Evolutionary conservation across 2,888 invertebrate genomes (phyloP).

Genomic region (Mythimna albipuncta): DNA sequence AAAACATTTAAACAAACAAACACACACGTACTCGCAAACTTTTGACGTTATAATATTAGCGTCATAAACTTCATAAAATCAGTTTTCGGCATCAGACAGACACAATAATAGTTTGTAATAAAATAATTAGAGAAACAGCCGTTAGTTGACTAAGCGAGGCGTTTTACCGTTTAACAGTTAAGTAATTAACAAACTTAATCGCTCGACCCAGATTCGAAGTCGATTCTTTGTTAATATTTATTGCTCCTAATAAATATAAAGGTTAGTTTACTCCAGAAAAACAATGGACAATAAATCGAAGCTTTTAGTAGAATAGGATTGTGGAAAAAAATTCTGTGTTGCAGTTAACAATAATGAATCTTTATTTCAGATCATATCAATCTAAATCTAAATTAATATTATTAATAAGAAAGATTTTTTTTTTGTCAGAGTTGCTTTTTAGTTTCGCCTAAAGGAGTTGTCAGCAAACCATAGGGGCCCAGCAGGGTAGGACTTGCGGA

Average conservation of each 20-base stretch:
- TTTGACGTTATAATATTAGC: too few species aligned
- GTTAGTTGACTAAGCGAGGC: slow-evolving; percentile 43
- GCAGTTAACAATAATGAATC: too few species aligned
- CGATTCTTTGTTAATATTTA: slow-evolving; percentile 54
- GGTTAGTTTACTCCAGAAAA: slow-evolving; percentile 32
- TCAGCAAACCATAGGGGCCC: too few species aligned
- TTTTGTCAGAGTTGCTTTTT: too few species aligned
- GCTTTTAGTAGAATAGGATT: slow-evolving; percentile 20
- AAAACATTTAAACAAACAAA: too few species aligned
- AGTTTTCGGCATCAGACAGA: slow-evolving; percentile 18
- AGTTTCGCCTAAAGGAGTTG: too few species aligned
- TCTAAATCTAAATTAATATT: too few species aligned
- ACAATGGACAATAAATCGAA: slow-evolving; percentile 3
- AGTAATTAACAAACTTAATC: slow-evolving; percentile 60
- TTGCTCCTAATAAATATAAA: slow-evolving; percentile 45
- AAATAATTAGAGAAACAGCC: slow-evolving; percentile 47
- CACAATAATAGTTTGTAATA: slow-evolving; percentile 31
- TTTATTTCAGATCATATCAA: too few species aligned
- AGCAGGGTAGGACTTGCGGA: too few species aligned
- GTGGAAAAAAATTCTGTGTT: background rate
- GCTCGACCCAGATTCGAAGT: slow-evolving; percentile 54
- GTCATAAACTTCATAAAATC: slow-evolving; percentile 4
- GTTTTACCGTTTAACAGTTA: slow-evolving; percentile 56
- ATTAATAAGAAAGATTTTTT: too few species aligned
- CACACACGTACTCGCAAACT: too few species aligned